A percentile compares a stretch with the other conserved stretches of the same genome.
Evolutionary conservation across 2,888 invertebrate species (phyloP).

Genomic region (Electrophaes corylata): DNA sequence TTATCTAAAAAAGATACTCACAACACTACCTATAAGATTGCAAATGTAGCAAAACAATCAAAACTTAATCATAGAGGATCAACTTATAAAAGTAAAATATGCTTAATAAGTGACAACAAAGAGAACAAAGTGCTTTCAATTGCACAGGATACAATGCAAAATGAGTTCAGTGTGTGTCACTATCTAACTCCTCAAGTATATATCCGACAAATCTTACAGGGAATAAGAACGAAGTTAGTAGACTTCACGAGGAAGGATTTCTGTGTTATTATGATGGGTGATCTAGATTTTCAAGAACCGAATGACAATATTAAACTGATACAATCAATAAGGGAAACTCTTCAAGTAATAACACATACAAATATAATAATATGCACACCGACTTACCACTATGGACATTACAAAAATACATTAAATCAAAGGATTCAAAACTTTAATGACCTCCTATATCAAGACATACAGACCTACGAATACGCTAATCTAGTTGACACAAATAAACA

Average conservation of each 20-base stretch:
- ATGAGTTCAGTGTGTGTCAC: neutral
- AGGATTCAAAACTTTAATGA: neutral
- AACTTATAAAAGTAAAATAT: no score
- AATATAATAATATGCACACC: neutral
- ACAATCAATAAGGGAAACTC: neutral
- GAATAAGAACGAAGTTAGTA: neutral
- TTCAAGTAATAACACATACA: neutral
- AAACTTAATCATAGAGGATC: no score
- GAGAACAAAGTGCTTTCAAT: neutral
- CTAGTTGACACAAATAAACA: slow-evolving; percentile 5
- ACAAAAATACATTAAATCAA: no score
- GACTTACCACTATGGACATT: neutral
- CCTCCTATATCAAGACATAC: neutral
- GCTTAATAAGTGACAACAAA: neutral
- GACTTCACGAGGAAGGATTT: neutral
- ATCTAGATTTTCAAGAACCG: neutral
- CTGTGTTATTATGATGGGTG: neutral
- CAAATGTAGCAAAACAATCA: neutral
- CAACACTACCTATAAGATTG: neutral
- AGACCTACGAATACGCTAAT: neutral
- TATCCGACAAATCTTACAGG: neutral
- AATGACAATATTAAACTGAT: neutral
- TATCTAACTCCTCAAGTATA: neutral
- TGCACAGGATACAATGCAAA: neutral
- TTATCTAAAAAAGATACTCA: no score